Conservation (phyloP, 2,888 invertebrate species). For the Lasioglossum morio region DNA sequence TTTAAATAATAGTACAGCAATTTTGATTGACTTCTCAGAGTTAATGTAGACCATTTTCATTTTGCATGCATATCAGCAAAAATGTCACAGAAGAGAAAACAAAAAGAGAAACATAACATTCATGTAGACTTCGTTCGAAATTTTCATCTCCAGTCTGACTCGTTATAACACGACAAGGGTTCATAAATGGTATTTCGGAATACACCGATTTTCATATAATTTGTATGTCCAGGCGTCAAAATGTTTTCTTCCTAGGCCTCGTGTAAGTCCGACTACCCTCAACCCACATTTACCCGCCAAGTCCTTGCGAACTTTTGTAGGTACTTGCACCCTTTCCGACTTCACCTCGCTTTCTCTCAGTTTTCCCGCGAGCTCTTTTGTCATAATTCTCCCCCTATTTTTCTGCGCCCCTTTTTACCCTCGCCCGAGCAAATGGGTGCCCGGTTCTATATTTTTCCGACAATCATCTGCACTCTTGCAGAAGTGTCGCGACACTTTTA, state of each 20-base stretch:
- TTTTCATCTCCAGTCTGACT: neutral
- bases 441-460: neutral
- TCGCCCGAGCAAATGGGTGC: neutral
- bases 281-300: neutral
- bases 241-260: neutral
- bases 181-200: neutral
- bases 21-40: no score
- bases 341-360: neutral
- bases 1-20: no score
- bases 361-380: slow-evolving; percentile 21
- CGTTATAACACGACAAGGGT: no score
- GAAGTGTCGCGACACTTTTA: neutral
- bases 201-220: no score
- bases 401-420: neutral
- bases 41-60: no score
- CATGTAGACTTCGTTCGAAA: neutral
- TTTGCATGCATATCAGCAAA: no score
- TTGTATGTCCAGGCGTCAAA: neutral
- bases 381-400: slow-evolving; percentile 1
- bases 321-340: neutral
- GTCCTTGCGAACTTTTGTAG: neutral
- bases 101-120: no score
- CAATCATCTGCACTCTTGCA: neutral
- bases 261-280: neutral
- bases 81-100: no score